Conservation (phyloP, 64 coral and sea anemone genomes). For the Hydrozoanthus tunicans region DNA sequence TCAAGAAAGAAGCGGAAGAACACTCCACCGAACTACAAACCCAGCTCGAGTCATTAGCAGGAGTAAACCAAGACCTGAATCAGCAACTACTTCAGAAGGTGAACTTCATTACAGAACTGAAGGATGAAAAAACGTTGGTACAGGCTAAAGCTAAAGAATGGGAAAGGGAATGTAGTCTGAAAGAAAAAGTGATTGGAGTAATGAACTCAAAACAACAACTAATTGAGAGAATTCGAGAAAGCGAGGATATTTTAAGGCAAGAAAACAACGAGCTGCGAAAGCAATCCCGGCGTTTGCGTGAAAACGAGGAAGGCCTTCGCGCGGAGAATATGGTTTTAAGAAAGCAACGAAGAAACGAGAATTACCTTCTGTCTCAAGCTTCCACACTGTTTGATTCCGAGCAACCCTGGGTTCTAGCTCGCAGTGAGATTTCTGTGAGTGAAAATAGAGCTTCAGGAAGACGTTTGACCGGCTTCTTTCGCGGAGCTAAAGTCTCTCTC, state of each 20-base stretch:
- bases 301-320: slow-evolving; percentile 38
- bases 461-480: not conserved
- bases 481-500: slow-evolving; percentile 17
- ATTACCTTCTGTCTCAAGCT: slow-evolving; percentile 25
- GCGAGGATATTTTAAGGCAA: slow-evolving; percentile 37
- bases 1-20: slow-evolving; percentile 21
- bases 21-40: not conserved
- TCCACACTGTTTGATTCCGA: slow-evolving; percentile 41
- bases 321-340: slow-evolving; percentile 29
- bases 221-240: slow-evolving; percentile 35
- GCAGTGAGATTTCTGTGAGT: not conserved
- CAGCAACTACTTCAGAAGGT: slow-evolving; percentile 19
- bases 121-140: not conserved
- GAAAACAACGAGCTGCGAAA: slow-evolving; percentile 54
- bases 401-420: slow-evolving; percentile 48
- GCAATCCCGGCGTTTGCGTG: slow-evolving; percentile 14
- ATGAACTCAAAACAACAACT: slow-evolving; percentile 40
- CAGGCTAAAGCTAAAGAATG: slow-evolving; percentile 4
- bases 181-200: slow-evolving; percentile 33
- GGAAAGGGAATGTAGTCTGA: slow-evolving; percentile 22
- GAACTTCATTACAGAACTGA: not conserved
- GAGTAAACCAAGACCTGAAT: slow-evolving; percentile 19
- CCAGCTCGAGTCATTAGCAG: slow-evolving; percentile 8
- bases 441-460: slow-evolving; percentile 4
- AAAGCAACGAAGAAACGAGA: slow-evolving; percentile 21